These are phyloP conservation scores for Hoplostethus mediterraneus DNA, from an alignment of 2,797 vertebrate species.

Conservation along the genomic window DNA sequence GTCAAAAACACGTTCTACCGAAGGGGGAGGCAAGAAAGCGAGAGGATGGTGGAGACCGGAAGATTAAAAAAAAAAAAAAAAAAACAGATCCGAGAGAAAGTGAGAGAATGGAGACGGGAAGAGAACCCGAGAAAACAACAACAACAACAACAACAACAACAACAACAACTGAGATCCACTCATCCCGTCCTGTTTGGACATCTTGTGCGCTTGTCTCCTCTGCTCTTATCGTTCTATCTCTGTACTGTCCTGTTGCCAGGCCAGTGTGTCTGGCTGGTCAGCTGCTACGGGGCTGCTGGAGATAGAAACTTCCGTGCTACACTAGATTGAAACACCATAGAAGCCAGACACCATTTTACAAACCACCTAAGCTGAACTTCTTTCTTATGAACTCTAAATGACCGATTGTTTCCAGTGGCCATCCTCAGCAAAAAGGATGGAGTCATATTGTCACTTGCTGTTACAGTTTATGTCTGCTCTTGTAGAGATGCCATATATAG, in stretches of 20 bases:
- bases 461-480: slow-evolving; percentile 20
- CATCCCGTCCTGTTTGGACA: slow-evolving; percentile 48
- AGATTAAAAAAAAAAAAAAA: background rate
- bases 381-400: too few species aligned
- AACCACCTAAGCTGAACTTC: slow-evolving; percentile 4
- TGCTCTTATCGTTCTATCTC: slow-evolving; percentile 60
- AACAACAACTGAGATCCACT: background rate
- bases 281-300: slow-evolving; percentile 32
- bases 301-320: slow-evolving; percentile 33
- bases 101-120: slow-evolving; percentile 50
- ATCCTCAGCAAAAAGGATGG: too few species aligned
- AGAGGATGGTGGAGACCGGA: slow-evolving; percentile 24
- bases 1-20: slow-evolving; percentile 61
- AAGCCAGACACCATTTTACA: slow-evolving; percentile 15
- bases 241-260: slow-evolving; percentile 31
- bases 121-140: slow-evolving; percentile 3
- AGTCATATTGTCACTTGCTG: too few species aligned
- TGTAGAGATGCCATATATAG: slow-evolving; percentile 5
- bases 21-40: slow-evolving; percentile 44
- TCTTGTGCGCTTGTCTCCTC: slow-evolving; percentile 55
- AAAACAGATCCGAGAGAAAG: slow-evolving; percentile 23
- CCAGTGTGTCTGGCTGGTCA: slow-evolving; percentile 43
- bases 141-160: background rate
- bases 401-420: too few species aligned
- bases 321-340: slow-evolving; percentile 14